Conservation (phyloP, 2,797 vertebrate species). For the Parauchenoglanis ngamensis region DNA sequence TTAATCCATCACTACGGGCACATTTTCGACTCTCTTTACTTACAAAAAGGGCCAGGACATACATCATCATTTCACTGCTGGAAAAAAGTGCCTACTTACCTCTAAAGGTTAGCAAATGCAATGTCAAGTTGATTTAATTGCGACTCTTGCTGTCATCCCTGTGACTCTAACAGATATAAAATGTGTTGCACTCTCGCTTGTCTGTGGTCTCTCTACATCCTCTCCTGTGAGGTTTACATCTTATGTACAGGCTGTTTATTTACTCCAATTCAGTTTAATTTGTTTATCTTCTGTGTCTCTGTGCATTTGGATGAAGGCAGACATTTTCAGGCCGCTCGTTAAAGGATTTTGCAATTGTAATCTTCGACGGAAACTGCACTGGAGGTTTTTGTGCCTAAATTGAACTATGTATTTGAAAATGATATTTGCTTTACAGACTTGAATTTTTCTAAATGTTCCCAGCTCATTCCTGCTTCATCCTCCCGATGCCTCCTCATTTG, state of each 20-base stretch:
- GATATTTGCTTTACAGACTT: constrained; percentile 4
- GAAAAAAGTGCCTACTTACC: constrained; percentile 56
- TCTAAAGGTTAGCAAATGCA: constrained; percentile 61
- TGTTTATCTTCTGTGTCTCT: constrained; percentile 23
- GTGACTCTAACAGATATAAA: constrained; percentile 32
- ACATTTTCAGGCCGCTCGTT: neutral
- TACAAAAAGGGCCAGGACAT: constrained; percentile 56
- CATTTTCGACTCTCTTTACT: constrained; percentile 61
- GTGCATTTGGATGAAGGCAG: neutral
- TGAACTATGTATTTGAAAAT: neutral
- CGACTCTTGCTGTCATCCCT: constrained; percentile 23
- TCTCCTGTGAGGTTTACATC: constrained; percentile 9
- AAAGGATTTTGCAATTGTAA: neutral
- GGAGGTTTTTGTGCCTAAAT: neutral
- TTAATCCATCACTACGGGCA: constrained; percentile 71
- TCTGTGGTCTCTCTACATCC: neutral
- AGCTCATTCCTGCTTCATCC: constrained; percentile 18
- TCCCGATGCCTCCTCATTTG: constrained; percentile 54
- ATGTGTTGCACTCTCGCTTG: constrained; percentile 26
- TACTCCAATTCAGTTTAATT: constrained; percentile 18
- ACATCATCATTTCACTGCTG: constrained; percentile 61
- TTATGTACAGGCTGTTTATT: constrained; percentile 39
- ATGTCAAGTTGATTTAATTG: constrained; percentile 57
- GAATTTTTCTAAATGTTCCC: neutral
- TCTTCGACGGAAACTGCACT: neutral